Evolutionary conservation across 2,888 invertebrate genomes (phyloP).

Genomic region (Venusia cambrica): DNA sequence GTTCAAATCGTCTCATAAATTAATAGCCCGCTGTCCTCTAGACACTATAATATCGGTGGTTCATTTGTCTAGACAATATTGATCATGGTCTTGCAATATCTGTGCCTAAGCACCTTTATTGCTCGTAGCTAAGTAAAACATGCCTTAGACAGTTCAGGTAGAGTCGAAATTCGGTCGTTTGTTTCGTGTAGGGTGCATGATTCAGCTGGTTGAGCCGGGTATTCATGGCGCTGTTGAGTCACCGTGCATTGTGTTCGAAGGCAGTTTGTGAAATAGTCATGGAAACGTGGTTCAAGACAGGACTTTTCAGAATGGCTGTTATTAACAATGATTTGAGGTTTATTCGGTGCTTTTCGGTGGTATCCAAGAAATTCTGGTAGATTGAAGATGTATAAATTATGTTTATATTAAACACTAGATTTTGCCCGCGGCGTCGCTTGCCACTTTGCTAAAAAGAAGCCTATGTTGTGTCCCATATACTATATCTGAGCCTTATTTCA

Average conservation of each 20-base stretch:
- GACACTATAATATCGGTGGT: conserved; percentile 16
- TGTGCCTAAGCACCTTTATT: conserved; percentile 11
- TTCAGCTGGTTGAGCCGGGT: conserved; percentile 24
- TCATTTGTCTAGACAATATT: conserved; percentile 38
- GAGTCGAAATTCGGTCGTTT: conserved; percentile 12
- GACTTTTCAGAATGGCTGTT: not conserved
- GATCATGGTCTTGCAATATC: conserved; percentile 27
- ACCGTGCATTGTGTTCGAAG: conserved; percentile 23
- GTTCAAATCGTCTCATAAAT: conserved; percentile 7
- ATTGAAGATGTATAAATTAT: no score
- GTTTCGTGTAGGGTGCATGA: conserved; percentile 20
- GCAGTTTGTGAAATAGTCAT: conserved; percentile 27
- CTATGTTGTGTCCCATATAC: no score
- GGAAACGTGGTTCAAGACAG: conserved; percentile 6
- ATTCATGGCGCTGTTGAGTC: conserved; percentile 27
- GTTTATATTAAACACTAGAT: no score
- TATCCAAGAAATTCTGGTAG: no score
- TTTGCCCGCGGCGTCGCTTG: no score
- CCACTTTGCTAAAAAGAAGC: no score
- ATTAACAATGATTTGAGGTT: no score
- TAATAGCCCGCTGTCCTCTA: conserved; percentile 5
- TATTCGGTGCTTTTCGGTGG: no score
- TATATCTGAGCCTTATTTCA: no score
- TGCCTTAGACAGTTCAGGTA: conserved; percentile 3
- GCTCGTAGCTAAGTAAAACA: conserved; percentile 10